These are phyloP conservation scores for Coreoperca whiteheadi DNA, from an alignment of 2,113 vertebrate species.

Conservation along the genomic window DNA sequence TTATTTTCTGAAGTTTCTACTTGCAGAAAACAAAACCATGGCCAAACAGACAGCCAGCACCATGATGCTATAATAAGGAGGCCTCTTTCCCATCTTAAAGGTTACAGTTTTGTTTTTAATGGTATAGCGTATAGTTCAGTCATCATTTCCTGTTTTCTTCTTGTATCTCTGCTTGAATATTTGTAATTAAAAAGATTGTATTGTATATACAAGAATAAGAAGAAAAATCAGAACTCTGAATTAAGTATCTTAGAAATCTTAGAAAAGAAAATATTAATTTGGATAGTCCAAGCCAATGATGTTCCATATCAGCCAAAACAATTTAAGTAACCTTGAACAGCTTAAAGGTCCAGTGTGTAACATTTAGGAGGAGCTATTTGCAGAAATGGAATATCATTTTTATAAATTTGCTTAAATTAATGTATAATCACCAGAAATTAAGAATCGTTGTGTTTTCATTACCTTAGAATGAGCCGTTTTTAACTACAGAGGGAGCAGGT, in stretches of 20 bases:
- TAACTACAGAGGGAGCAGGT: too few species aligned
- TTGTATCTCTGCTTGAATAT: not conserved
- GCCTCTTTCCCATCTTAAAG: not conserved
- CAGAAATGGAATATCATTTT: too few species aligned
- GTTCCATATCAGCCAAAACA: not conserved
- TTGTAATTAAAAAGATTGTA: not conserved
- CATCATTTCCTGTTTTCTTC: conserved; percentile 8
- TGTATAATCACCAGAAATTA: too few species aligned
- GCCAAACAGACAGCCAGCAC: not conserved
- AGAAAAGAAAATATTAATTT: not conserved
- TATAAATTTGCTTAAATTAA: too few species aligned
- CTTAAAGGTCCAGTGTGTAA: too few species aligned
- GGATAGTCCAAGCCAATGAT: not conserved
- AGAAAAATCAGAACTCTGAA: not conserved
- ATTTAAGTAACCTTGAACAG: not conserved
- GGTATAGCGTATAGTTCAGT: not conserved
- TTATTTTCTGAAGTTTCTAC: not conserved
- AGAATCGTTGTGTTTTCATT: too few species aligned
- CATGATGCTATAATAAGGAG: not conserved
- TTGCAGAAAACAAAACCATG: not conserved
- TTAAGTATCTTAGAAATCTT: not conserved
- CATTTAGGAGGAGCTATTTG: too few species aligned
- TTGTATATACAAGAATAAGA: not conserved
- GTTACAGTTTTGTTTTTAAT: not conserved
- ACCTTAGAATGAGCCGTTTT: too few species aligned